Percentiles rank a stretch among this genome's conserved stretches.
Evolutionary conservation across 2,888 invertebrate species (phyloP).

Genomic region (Drosophila gaucha): DNA sequence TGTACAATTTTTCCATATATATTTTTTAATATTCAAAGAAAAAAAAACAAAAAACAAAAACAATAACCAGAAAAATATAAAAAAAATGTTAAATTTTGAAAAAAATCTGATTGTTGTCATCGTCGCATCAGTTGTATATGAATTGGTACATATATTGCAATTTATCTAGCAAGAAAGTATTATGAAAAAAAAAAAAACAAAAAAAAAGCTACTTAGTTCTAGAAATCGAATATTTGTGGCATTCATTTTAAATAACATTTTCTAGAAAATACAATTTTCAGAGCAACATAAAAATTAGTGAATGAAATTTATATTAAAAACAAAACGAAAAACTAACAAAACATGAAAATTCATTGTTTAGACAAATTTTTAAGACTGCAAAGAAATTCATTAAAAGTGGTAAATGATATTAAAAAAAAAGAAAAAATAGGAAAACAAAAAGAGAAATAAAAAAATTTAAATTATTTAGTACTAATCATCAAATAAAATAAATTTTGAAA

Average conservation of each 20-base stretch:
- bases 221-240: conserved; percentile 47
- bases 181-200: conserved; percentile 12
- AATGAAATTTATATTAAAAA: conserved; percentile 47
- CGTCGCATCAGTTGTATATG: conserved; percentile 55
- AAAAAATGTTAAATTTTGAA: conserved; percentile 62
- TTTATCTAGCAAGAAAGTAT: conserved; percentile 42
- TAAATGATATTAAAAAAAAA: conserved; percentile 68
- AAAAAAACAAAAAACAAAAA: conserved; percentile 21
- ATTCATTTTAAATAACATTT: conserved; percentile 53
- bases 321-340: conserved; percentile 38
- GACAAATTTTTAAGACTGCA: conserved; percentile 84
- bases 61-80: conserved; percentile 28
- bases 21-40: conserved; percentile 65
- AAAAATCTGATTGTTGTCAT: conserved; percentile 76
- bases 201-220: conserved; percentile 45
- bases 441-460: conserved; percentile 57
- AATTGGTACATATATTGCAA: conserved; percentile 53
- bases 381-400: conserved; percentile 83
- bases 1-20: conserved; percentile 77
- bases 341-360: conserved; percentile 81
- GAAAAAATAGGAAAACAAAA: conserved; percentile 12
- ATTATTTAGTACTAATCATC: conserved; percentile 78
- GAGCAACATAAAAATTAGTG: conserved; percentile 51
- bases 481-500: conserved; percentile 69
- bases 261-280: conserved; percentile 57